Evolutionary conservation across 2,888 invertebrate species (phyloP), one percentile per base, ranked within the genome.

Genomic region (Papilio demoleus): DNA sequence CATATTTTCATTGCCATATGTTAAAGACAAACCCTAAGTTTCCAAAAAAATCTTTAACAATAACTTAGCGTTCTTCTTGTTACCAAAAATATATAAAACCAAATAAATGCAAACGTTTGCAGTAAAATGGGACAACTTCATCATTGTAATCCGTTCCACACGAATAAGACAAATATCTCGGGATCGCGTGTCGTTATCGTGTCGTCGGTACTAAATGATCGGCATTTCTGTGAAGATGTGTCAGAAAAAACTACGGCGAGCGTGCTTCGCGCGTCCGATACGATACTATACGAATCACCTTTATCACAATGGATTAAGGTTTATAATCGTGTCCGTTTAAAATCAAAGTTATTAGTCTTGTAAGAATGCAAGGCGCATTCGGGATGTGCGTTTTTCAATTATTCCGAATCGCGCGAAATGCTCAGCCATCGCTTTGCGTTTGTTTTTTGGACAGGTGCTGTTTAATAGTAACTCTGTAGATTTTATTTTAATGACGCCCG

Each of bases 341-440:
- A 66, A 66, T 61, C 65, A 70, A 73, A 79, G 79, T 83, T 85
- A 86, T 85, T 84, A 86, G 79, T 75, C 81, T 80, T 80, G 83
- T 80, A 82, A 77, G 85, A 86, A 87, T 86, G 80, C 81, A 75
- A 74, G 74, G 78, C 80, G 76, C 81, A 83, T 81, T 80, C 74
- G 80, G 83, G 82, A 82, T 81, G 79, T 77, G 76, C 77, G 76
- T 83, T 86, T 86, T 86, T 85, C 79, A 83, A 83, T 83, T 83
- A 86, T 84, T 81, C 80, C 81, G 81, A 82, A 83, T 83, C 82
- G 86, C 82, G 81, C 80, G 74, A 76, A 77, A 76, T 77, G 73
- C 73, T 71, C 73, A 70, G 72, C 74, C 70, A 73, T 70, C 73
- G 71, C 72, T 66, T 68, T 56, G 45, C 53, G 22, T 53, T 66